phyloP scores from a whole-genome alignment of 2,888 invertebrate species.

The Meloe dianella region DNA sequence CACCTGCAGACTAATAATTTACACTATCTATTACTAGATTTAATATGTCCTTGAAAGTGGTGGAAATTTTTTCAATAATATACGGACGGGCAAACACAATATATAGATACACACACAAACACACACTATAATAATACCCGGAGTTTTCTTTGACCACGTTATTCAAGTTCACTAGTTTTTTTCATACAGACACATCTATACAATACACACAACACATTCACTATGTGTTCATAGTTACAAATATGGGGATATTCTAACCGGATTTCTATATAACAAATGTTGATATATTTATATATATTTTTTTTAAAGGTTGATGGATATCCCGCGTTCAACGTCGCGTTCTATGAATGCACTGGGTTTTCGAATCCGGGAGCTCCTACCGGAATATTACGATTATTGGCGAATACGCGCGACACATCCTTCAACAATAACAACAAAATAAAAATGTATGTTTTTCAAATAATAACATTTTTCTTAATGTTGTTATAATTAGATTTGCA shows the following conservation, averaged over 20 bases:
- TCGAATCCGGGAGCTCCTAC: constrained; percentile 48
- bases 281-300: constrained; percentile 25
- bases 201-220: neutral
- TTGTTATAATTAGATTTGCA: neutral
- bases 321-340: constrained; percentile 43
- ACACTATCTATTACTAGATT: neutral
- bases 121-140: neutral
- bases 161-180: constrained; percentile 48
- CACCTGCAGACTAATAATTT: neutral
- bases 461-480: neutral
- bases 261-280: neutral
- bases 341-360: constrained; percentile 51
- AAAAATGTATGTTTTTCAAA: neutral
- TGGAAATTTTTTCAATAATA: neutral
- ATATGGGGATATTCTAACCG: constrained; percentile 2
- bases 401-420: constrained; percentile 35
- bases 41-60: neutral
- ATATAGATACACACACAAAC: constrained; percentile 5
- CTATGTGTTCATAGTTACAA: neutral
- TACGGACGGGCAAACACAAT: constrained; percentile 38
- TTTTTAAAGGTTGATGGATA: constrained; percentile 49
- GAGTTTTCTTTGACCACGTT: constrained; percentile 46
- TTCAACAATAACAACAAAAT: constrained; percentile 7
- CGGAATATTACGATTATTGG: constrained; percentile 43
- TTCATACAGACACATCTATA: constrained; percentile 31